These are phyloP conservation scores for Lepisosteus oculatus DNA, from an alignment of 2,113 vertebrate species.

Conservation along the genomic window DNA sequence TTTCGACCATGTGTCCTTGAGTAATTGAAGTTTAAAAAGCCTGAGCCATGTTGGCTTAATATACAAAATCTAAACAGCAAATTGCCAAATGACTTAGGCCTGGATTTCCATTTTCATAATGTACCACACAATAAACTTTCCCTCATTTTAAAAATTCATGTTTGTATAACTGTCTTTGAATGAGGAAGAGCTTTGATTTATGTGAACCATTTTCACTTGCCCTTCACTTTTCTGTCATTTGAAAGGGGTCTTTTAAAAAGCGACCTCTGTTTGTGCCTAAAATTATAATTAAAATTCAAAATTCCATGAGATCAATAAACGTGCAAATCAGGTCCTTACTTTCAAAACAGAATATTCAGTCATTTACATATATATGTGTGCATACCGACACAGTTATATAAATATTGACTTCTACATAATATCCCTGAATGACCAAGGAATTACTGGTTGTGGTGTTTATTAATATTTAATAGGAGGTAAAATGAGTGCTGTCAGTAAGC, in stretches of 20 bases:
- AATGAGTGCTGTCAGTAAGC: slow-evolving; percentile 15
- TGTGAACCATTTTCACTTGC: background rate
- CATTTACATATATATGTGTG: background rate
- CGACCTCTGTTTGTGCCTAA: background rate
- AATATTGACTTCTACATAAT: background rate
- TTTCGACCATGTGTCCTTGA: background rate
- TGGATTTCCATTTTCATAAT: background rate
- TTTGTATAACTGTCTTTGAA: background rate
- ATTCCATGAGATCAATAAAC: background rate
- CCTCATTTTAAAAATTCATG: background rate
- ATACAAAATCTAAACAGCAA: background rate
- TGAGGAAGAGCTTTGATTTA: slow-evolving; percentile 1
- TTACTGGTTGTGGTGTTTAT: slow-evolving; percentile 14
- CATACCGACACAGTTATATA: too few species aligned
- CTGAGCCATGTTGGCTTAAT: background rate
- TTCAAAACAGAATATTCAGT: background rate
- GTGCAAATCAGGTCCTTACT: background rate
- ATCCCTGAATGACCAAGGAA: slow-evolving; percentile 13
- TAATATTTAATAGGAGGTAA: slow-evolving; percentile 20
- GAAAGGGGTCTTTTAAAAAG: background rate
- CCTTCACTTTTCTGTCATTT: background rate
- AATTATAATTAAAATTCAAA: background rate
- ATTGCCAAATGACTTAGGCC: background rate
- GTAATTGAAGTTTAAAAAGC: slow-evolving; percentile 12
- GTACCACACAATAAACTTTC: background rate